Evolutionary conservation across 2,113 vertebrate species (phyloP), one percentile per base, ranked within the genome.

Genomic region (Cephalopholis sonnerati): DNA sequence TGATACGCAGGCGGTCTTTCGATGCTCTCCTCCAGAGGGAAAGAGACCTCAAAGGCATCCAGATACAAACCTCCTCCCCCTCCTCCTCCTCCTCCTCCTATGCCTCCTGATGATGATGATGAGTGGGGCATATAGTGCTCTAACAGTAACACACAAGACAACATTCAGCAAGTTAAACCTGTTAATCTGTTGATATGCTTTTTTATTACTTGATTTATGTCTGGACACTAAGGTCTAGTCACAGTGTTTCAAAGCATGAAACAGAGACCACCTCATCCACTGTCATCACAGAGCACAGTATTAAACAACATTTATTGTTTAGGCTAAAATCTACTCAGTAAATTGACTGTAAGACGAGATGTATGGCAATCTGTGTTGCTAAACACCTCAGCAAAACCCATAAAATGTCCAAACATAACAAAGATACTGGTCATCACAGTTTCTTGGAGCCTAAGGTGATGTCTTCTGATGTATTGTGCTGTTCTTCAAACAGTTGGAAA

Each of bases 21-120:
- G 3, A 93, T 76, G 0, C 81, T 87, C 72, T 96, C 95, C 61
- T 96, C 95, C 29, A 96, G 94, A 0, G 96, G 96, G 29, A 97
- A 95, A 2, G 96, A 93, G 20, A 96, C 93, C 83, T 96, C 96
- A 7, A 96, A 96, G 59, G 93, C 83, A 15, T 95, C 94, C 39
- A 95, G 93, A 22, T 96, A 97, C 82, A 96, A 92, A 68, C 95
- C 92, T 46, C 93, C 93, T 84, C 87, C 90, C 64, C 66, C 83
- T 29, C 77, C 82, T 57, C 72, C 87, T 51, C 65, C 57, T 58
- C 13, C 77, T 59, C 12, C 59, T 32, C 20, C 79, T 85, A 10
- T 68, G 48, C 0, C 79, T 17, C 0, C 24, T 20, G 77, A 36
- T 3, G 80, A 64, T 0, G 82, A 82, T 0, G 88, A 67, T 0